Percentiles rank a stretch among this genome's conserved stretches.
These are phyloP conservation scores for Chaenogobius annularis DNA, from an alignment of 2,113 vertebrate genomes.

Conservation along the genomic window DNA sequence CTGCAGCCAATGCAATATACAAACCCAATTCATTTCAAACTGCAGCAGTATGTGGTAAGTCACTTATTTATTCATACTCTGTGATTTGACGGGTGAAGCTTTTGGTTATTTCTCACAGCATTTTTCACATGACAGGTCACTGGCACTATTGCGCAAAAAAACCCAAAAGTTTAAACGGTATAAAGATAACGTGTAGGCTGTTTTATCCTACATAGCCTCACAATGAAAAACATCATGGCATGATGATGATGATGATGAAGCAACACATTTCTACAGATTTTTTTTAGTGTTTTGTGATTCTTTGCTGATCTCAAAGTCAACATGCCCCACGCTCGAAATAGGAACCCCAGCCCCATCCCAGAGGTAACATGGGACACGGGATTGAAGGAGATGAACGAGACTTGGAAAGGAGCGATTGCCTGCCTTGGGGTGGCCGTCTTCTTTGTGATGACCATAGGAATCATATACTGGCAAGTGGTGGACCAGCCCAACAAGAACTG, in stretches of 20 bases:
- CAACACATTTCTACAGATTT: slow-evolving; percentile 58
- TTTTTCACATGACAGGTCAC: slow-evolving; percentile 72
- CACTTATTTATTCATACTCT: slow-evolving; percentile 51
- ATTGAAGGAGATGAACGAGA: slow-evolving; percentile 90
- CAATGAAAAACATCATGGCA: slow-evolving; percentile 53
- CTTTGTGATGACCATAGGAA: slow-evolving; percentile 92
- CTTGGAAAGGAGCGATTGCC: slow-evolving; percentile 89
- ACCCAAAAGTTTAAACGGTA: slow-evolving; percentile 44
- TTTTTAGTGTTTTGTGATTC: slow-evolving; percentile 46
- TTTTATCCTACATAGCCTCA: slow-evolving; percentile 39
- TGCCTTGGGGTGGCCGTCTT: slow-evolving; percentile 89
- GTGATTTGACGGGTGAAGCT: slow-evolving; percentile 42
- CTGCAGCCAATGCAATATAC: slow-evolving; percentile 68
- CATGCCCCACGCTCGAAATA: slow-evolving; percentile 83
- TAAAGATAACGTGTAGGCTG: slow-evolving; percentile 44
- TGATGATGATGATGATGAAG: slow-evolving; percentile 68
- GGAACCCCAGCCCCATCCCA: slow-evolving; percentile 81
- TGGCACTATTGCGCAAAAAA: slow-evolving; percentile 64
- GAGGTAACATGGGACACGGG: slow-evolving; percentile 83
- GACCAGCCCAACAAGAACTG: slow-evolving; percentile 90
- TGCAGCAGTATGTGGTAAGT: slow-evolving; percentile 74
- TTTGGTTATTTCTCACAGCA: slow-evolving; percentile 44
- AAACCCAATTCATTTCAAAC: slow-evolving; percentile 58
- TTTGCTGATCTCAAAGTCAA: slow-evolving; percentile 67
- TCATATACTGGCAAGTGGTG: slow-evolving; percentile 94